Evolutionary conservation across 2,888 invertebrate species (phyloP), one percentile per base, ranked within the genome.

Genomic region (Odontocolon sp.): DNA sequence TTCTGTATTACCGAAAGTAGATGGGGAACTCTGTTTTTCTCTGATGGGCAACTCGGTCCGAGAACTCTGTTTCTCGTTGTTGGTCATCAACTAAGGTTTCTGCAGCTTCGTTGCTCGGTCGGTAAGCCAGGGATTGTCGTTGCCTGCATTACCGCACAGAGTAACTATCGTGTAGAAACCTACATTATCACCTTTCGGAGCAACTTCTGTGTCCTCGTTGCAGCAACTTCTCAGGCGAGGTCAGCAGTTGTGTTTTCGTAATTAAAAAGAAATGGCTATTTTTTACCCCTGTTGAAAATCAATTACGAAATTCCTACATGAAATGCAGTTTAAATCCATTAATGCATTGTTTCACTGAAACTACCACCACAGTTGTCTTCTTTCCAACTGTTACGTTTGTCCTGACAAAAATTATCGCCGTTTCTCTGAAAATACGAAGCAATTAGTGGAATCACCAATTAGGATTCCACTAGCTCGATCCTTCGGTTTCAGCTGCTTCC

Each of bases 391-490:
- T 3, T 18, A 28, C 16, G 47, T 31, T 47, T 33, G 47, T 18
- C 21, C 40, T 8, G 16, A 21, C 40, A 54, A 56, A 42, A 71
- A 47, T 71, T 45, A 64, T 56, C 26, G 64, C 47, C 42, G 42
- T 57, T 71, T 45, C 18, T 11, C 54, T 8, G 28, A 61, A 69
- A 61, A 61, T 61, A 52, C 56, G 21, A 31, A 40, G 26, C 67
- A 75, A 70, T 75, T 70, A 70, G 64, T 31, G 9, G 47, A 70
- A 75, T 75, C 33, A 56, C 64, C 61, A 68, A 69, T 68, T 69
- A 74, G 21, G 28, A 42, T 66, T 18, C 18, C 40, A 31, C 67
- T 14, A 40, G 14, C 6, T 11, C 23, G 23, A 45, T 8, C 16
- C 6, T 68, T 56, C 11, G 45, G 16, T 50, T 69, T 31, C 21